Evolutionary conservation across 2,113 vertebrate genomes (phyloP).

Genomic region (Sula dactylatra): DNA sequence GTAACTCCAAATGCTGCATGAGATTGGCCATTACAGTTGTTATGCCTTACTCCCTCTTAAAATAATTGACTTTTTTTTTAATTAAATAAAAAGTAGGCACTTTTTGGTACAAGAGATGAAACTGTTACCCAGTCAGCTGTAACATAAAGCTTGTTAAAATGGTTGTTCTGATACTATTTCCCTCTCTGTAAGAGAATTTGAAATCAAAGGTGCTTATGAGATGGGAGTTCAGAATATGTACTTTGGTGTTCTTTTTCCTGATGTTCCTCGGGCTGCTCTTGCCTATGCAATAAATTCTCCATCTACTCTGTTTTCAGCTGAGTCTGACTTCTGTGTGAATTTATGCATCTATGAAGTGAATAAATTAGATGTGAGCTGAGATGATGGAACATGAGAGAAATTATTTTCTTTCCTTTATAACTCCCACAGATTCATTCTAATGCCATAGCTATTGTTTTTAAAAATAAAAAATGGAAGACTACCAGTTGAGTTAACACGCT

Average conservation of each 20-base stretch:
- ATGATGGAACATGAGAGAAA: conserved; percentile 16
- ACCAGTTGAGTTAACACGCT: background rate
- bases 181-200: background rate
- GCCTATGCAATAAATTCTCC: conserved; percentile 38
- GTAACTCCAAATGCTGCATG: background rate
- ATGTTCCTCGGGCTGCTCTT: conserved; percentile 17
- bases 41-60: background rate
- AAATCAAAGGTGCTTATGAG: background rate
- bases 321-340: conserved; percentile 54
- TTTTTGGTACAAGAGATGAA: background rate
- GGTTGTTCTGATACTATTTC: background rate
- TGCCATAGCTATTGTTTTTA: background rate
- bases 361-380: conserved; percentile 40
- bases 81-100: background rate
- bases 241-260: background rate
- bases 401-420: conserved; percentile 15
- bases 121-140: background rate
- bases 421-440: background rate
- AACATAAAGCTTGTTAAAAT: background rate
- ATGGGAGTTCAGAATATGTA: background rate
- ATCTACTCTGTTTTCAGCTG: conserved; percentile 48
- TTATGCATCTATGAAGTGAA: conserved; percentile 49
- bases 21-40: background rate
- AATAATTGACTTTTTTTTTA: background rate
- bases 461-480: conserved; percentile 12